phyloP scores from a whole-genome alignment of 2,888 invertebrate species.

The Drosophila demipolita region DNA sequence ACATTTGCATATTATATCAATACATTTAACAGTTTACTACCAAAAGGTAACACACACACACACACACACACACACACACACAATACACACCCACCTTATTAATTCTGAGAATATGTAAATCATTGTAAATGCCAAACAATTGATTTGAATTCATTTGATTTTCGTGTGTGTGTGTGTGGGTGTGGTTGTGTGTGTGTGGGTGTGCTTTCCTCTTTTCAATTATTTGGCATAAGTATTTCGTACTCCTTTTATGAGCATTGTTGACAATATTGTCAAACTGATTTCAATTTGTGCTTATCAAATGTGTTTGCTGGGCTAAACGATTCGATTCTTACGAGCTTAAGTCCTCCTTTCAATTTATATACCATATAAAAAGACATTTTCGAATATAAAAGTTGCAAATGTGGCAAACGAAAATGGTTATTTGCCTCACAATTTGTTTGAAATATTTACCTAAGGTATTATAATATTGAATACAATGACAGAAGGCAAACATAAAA shows the following conservation, averaged over 20 bases:
- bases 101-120: conserved; percentile 51
- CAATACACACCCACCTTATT: conserved; percentile 48
- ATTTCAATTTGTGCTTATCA: conserved; percentile 64
- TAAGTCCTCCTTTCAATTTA: conserved; percentile 6
- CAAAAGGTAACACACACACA: conserved; percentile 35
- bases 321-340: conserved; percentile 15
- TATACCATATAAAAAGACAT: conserved; percentile 23
- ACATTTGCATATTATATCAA: conserved; percentile 69
- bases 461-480: conserved; percentile 3
- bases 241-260: conserved; percentile 54
- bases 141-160: conserved; percentile 72
- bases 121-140: conserved; percentile 67
- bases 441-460: conserved; percentile 1
- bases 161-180: conserved; percentile 17
- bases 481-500: not conserved
- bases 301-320: conserved; percentile 32
- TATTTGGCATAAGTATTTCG: conserved; percentile 58
- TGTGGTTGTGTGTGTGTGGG: conserved; percentile 7
- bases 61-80: conserved; percentile 24
- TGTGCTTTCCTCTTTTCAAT: conserved; percentile 48
- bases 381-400: conserved; percentile 19
- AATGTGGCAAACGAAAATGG: conserved; percentile 30
- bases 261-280: conserved; percentile 65
- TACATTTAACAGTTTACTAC: conserved; percentile 47
- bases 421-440: conserved; percentile 15